Evolutionary conservation across 2,888 invertebrate genomes (phyloP).

Genomic region (Idaea biselata): DNA sequence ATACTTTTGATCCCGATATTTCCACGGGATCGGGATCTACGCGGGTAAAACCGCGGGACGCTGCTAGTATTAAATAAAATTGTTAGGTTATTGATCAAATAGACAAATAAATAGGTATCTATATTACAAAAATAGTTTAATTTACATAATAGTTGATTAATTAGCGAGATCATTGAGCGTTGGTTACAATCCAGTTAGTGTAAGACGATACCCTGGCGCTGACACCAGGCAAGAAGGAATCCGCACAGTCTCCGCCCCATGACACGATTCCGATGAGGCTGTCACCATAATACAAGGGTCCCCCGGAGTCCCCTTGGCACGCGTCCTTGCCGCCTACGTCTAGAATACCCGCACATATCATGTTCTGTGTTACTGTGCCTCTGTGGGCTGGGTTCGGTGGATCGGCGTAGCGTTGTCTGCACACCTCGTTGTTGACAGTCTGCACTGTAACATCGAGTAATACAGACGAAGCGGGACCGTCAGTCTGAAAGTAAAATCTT

Average conservation of each 20-base stretch:
- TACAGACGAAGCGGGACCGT: conserved; percentile 29
- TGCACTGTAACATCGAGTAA: conserved; percentile 48
- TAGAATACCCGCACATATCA: conserved; percentile 58
- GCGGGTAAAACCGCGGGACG: too few species aligned
- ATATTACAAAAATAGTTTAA: background rate
- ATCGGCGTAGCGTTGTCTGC: conserved; percentile 43
- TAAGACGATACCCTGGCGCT: background rate
- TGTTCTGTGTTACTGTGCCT: conserved; percentile 43
- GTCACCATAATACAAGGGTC: conserved; percentile 62
- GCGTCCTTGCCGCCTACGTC: conserved; percentile 49
- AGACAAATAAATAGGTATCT: background rate
- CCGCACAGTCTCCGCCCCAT: conserved; percentile 73
- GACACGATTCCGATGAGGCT: conserved; percentile 69
- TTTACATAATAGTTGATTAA: background rate
- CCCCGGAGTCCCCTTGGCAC: conserved; percentile 74
- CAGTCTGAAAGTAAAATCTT: conserved; percentile 28
- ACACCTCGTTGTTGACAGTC: conserved; percentile 47
- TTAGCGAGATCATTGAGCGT: background rate
- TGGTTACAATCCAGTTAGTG: conserved; percentile 2
- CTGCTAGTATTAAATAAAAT: too few species aligned
- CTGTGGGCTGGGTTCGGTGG: conserved; percentile 7
- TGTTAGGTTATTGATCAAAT: too few species aligned
- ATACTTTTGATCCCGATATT: too few species aligned
- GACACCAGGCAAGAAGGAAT: conserved; percentile 46
- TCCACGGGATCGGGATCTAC: too few species aligned